phyloP scores from a whole-genome alignment of 2,797 vertebrate species.

The Megaceryle alcyon region DNA sequence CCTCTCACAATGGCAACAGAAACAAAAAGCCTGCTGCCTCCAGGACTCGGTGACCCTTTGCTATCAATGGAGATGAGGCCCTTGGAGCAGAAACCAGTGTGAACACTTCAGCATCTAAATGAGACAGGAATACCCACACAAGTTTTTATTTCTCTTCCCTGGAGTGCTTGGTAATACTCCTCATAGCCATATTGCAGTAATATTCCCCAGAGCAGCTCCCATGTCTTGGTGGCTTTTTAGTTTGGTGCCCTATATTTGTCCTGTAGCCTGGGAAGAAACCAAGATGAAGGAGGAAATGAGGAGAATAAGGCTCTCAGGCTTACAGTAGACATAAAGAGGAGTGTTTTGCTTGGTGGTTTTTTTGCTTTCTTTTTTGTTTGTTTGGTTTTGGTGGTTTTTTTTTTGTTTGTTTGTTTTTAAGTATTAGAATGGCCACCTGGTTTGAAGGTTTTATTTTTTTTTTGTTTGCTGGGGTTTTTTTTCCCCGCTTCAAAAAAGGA shows the following conservation, averaged over 20 bases:
- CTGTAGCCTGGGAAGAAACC: not conserved
- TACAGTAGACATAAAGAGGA: not conserved
- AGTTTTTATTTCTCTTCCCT: not conserved
- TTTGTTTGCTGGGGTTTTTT: too few relatives aligned
- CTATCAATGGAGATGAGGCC: accelerated
- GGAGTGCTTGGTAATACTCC: not conserved
- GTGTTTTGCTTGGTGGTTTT: too few relatives aligned
- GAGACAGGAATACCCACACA: not conserved
- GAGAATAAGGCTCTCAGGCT: not conserved
- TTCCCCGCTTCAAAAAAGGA: not conserved
- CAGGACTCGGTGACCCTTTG: not conserved
- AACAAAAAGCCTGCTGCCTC: not conserved
- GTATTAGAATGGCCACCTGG: too few relatives aligned
- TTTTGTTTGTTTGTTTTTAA: too few relatives aligned
- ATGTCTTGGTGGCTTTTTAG: not conserved
- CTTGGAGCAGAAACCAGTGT: not conserved
- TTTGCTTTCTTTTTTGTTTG: too few relatives aligned
- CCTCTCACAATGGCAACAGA: not conserved
- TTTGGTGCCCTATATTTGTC: not conserved
- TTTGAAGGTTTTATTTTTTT: too few relatives aligned
- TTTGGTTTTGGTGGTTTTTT: not conserved
- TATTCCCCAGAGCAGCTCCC: not conserved
- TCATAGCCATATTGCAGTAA: not conserved
- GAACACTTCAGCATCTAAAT: not conserved
- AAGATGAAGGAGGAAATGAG: not conserved